Evolutionary conservation across 2,797 vertebrate genomes (phyloP), one percentile per base, ranked within the genome.

Genomic region (Sebastes hubbsi): DNA sequence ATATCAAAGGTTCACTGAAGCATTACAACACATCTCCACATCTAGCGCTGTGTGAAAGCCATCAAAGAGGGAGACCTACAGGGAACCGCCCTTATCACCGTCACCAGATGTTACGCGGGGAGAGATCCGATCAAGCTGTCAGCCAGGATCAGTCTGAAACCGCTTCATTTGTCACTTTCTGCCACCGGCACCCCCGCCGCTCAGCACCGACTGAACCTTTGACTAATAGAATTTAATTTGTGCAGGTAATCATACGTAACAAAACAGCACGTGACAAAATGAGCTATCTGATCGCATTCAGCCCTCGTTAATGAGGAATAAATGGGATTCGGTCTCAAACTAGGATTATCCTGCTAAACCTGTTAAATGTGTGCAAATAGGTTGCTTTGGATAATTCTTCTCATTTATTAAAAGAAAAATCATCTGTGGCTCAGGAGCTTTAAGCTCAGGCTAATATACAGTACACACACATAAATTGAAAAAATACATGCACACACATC

Each of bases 71-170:
- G 65, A 83, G 79, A 89, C 88, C 88, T 77, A 83, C 83, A 65
- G 92, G 91, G 89, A 88, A 72, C 72, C 80, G 52, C 68, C 84
- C 93, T 95, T 95, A 95, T 96, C 95, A 36, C 81, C 64, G 54
- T 83, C 86, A 62, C 79, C 94, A 94, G 91, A 94, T 91, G 88
- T 88, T 88, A 70, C 63, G 58, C 72, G 65, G 80, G 70, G 77
- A 88, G 83, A 68, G 75, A 94, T 94, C 83, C 58, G 60, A 91
- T 94, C 91, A 70, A 81, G 88, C 84, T 82, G 72, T 87, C 88
- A 88, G 77, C 25, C 30, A 60, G 74, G 79, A 89, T 83, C 77
- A 78, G 77, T 86, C 83, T 84, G 79, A 89, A 87, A 89, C 76
- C 7, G 72, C 84, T 81, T 70, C 82, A 80, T 85, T 86, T 85